Base-by-base conservation (phyloP, 2,888 invertebrate genomes). In the Gastrophysa polygoni region DNA sequence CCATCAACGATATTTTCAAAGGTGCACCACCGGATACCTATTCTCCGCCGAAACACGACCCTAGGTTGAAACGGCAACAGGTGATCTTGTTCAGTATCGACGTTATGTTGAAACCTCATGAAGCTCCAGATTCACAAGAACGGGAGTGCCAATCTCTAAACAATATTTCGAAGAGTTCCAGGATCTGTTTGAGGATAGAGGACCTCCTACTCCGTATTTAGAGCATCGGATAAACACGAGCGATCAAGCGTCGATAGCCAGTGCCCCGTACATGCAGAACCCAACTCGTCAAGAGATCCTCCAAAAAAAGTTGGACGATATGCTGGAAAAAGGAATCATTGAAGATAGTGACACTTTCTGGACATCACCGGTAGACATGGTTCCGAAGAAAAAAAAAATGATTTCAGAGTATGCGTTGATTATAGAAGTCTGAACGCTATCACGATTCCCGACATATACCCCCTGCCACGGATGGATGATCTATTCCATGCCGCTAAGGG, bases 401-500 rank as follows among this genome's bases (percentile, higher is more conserved):
- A 24, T 24, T 24, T 32, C 10, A 32, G 67, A 6, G 32, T 67
- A 2, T 67, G 68, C 46, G 43, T 67, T 3, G 68, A 68, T 29
- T 69, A 58, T 46, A 63, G 78, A 47, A 61, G 20, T 66, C 68
- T 71, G 29, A 73, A 58, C 64, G 59, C 66, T 6, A 58, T 72
- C 8, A 73, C 73, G 0, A 49, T 48, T 5, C 46, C 59, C 3
- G 70, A 70, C 47, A 20, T 34, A 0, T 81, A 80, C 44, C 79
- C 78, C 0, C 55, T 81, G 11, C 82, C 81, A 0, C 63, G 77
- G 6, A 79, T 81, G 20, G 81, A 82, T 49, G 80, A 81, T 16
- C 59, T 79, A 20, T 50, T 81, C 3, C 77, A 80, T 46, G 68
- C 63, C 0, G 73, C 78, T 0, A 76, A 73, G 56, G 63, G 60